phyloP scores from a whole-genome alignment of 2,888 invertebrate genomes.

The Drosophila monieri region DNA sequence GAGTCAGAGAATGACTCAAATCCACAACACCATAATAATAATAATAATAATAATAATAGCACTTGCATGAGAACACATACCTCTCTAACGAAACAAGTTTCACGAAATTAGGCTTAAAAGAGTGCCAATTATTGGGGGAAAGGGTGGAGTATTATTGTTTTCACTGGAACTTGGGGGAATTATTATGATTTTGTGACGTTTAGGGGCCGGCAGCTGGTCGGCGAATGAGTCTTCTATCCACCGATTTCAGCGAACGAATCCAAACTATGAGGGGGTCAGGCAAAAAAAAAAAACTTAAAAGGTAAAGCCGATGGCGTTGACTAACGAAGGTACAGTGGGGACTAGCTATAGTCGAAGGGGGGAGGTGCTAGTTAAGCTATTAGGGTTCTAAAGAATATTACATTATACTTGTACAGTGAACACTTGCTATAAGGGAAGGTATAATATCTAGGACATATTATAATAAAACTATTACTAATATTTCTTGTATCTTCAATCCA shows the following conservation, averaged over 20 bases:
- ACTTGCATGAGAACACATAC: constrained; percentile 22
- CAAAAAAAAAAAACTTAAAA: constrained; percentile 13
- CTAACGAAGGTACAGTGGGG: constrained; percentile 2
- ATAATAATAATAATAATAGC: constrained; percentile 13
- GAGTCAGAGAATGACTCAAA: constrained; percentile 11
- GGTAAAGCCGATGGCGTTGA: constrained; percentile 11
- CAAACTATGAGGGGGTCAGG: constrained; percentile 1
- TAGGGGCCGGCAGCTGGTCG: constrained; percentile 19
- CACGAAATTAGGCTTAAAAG: constrained; percentile 3
- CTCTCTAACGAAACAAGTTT: constrained; percentile 14
- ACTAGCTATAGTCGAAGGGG: too few species aligned
- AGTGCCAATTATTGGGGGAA: constrained; percentile 4
- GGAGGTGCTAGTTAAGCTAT: too few species aligned
- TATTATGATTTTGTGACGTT: constrained; percentile 8
- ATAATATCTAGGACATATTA: too few species aligned
- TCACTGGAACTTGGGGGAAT: constrained; percentile 2
- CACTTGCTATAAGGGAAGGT: neutral
- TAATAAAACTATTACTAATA: too few species aligned
- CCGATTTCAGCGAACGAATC: constrained; percentile 2
- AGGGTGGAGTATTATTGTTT: neutral
- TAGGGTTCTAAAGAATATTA: too few species aligned
- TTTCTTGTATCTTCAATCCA: neutral
- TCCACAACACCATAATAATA: neutral
- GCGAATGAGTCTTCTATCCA: constrained; percentile 16
- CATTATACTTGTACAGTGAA: neutral